Evolutionary conservation across 2,888 invertebrate species (phyloP), one percentile per base, ranked within the genome.

Genomic region (Lacanobia oleracea): DNA sequence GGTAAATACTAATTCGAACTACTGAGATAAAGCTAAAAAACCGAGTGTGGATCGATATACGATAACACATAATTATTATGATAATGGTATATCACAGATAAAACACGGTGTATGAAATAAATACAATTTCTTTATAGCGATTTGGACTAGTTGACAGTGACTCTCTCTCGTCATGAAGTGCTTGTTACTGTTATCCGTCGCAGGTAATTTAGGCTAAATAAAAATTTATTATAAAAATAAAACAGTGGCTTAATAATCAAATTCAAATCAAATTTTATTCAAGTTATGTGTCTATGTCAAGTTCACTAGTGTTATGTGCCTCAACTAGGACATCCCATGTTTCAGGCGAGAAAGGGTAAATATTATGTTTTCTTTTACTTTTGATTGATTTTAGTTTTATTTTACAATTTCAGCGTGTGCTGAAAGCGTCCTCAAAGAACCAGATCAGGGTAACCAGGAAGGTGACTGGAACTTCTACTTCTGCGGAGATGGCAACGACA

Each of bases 381-480:
- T 27, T 27, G 27, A 27, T 27, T 27, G 27, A 23, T 50, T 40
- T 40, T 23, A 2, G 23, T 21, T 18, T 4, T 16, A 1, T 56
- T 18, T 43, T 27, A 1, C 21, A 27, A 16, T 87, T 86, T 14
- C 73, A 92, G 92, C 82, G 69, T 87, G 82, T 85, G 82, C 91
- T 88, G 91, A 91, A 67, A 88, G 86, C 87, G 86, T 89, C 14
- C 72, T 91, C 63, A 88, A 85, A 87, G 88, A 88, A 83, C 89
- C 86, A 0, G 63, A 57, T 6, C 74, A 76, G 87, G 90, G 87
- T 88, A 89, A 91, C 75, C 78, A 87, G 75, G 88, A 89, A 76
- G 90, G 87, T 56, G 88, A 90, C 69, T 88, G 91, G 65, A 93
- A 86, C 85, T 90, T 93, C 83, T 88, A 86, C 62, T 91, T 92